These are phyloP conservation scores for Coleophora deauratella DNA, from an alignment of 2,888 invertebrate genomes.

Conservation along the genomic window DNA sequence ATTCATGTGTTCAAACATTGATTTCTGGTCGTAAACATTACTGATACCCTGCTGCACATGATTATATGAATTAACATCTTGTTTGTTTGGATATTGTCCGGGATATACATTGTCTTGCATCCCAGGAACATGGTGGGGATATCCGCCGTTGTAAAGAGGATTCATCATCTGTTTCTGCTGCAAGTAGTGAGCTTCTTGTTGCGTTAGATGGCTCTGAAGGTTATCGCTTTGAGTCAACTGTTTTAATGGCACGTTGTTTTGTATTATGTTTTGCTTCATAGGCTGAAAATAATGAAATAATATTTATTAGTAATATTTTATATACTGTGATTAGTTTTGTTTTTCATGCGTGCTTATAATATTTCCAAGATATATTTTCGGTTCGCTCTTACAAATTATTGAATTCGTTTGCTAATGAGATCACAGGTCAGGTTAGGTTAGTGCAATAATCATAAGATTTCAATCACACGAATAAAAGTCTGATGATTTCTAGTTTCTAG, in stretches of 20 bases:
- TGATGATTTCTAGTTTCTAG: no score
- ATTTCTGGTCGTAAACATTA: slow-evolving; percentile 63
- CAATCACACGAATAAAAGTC: no score
- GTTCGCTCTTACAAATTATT: no score
- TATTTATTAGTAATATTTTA: neutral
- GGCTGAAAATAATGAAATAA: slow-evolving; percentile 33
- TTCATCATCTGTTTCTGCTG: slow-evolving; percentile 72
- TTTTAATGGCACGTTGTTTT: slow-evolving; percentile 72
- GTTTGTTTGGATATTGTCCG: slow-evolving; percentile 55
- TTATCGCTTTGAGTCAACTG: slow-evolving; percentile 66
- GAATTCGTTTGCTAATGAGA: no score
- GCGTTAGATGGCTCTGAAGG: slow-evolving; percentile 60
- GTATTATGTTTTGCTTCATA: slow-evolving; percentile 64
- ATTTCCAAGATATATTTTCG: no score
- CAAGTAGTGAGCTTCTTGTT: slow-evolving; percentile 68
- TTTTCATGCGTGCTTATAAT: no score
- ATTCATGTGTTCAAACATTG: slow-evolving; percentile 55
- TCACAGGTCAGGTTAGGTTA: no score
- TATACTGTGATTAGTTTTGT: no score
- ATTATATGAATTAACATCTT: slow-evolving; percentile 45
- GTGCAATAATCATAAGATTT: no score
- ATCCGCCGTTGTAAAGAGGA: slow-evolving; percentile 59
- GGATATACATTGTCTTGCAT: slow-evolving; percentile 55
- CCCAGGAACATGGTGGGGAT: slow-evolving; percentile 43
- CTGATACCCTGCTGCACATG: slow-evolving; percentile 66